Evolutionary conservation across 2,113 vertebrate genomes (phyloP), one percentile per base, ranked within the genome.

Genomic region (Uropsilus gracilis): DNA sequence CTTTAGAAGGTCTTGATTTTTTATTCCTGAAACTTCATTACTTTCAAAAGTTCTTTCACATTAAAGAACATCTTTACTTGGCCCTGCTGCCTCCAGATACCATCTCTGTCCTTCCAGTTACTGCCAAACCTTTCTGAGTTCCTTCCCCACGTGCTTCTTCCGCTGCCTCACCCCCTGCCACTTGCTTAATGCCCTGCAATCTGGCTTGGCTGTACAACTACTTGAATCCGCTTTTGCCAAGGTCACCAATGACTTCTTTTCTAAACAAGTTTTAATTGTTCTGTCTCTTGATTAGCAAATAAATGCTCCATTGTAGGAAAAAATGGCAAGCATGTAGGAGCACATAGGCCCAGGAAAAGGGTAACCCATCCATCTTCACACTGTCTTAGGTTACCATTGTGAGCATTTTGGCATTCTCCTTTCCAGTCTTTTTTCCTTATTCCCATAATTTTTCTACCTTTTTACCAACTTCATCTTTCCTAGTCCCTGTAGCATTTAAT

Each of bases 161-260:
- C 42, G 34, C 84, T 92, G 48, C 91, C 71, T 68, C 48, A 84
- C 97, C 97, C 95, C 96, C 97, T 97, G 97, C 97, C 95, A 77
- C 69, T 83, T 83, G 71, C 95, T 91, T 95, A 96, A 97, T 97
- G 95, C 95, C 93, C 87, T 96, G 94, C 96, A 97, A 96, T 97
- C 97, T 97, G 97, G 94, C 96, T 81, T 80, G 91, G 89, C 80
- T 2, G 61, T n/a, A 57, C 76, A 83, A 75, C 86, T 12, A 9
- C 76, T 55, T 44, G 24, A 85, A 66, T 59, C 78, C 61, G 80
- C 46, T 89, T 64, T 92, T 80, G 89, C 95, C 96, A 97, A 97
- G 95, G 95, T 97, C 97, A 96, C 83, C 59, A 59, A 4, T 14
- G 80, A 90, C 95, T 96, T 90, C 94, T 76, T 89, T 94, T 80